Percentiles rank a stretch among this genome's conserved stretches.
These are phyloP conservation scores for Melitaea cinxia DNA, from an alignment of 1,140 invertebrate genomes.

Conservation along the genomic window DNA sequence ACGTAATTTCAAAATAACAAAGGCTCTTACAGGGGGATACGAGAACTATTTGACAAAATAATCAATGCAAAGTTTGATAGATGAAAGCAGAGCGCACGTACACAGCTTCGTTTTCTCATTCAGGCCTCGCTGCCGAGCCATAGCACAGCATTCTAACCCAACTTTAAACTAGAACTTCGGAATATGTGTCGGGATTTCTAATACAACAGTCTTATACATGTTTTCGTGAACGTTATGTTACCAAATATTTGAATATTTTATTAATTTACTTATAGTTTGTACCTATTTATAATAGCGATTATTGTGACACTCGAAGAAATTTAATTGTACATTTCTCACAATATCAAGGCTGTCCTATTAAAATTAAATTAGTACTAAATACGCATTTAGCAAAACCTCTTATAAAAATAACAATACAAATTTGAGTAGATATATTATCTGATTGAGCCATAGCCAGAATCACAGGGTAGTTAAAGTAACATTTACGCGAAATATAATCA, in stretches of 20 bases:
- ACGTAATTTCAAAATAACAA: not conserved
- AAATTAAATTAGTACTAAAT: too few relatives aligned
- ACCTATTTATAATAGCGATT: too few relatives aligned
- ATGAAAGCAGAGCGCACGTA: conserved; percentile 34
- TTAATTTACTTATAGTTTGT: too few relatives aligned
- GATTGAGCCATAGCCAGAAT: too few relatives aligned
- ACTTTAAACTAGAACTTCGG: conserved; percentile 23
- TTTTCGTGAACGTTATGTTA: not conserved
- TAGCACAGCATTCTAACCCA: conserved; percentile 17
- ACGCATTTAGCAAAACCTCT: too few relatives aligned
- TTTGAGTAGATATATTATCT: too few relatives aligned
- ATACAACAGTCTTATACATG: conserved; percentile 12
- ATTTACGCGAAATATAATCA: too few relatives aligned
- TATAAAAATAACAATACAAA: too few relatives aligned
- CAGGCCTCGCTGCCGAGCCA: conserved; percentile 19
- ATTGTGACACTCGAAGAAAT: too few relatives aligned
- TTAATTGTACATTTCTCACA: too few relatives aligned
- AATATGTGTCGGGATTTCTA: conserved; percentile 22
- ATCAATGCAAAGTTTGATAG: conserved; percentile 38
- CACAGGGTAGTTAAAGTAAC: too few relatives aligned
- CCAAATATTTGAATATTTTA: not conserved
- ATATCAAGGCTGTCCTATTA: too few relatives aligned
- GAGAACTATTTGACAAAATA: conserved; percentile 38
- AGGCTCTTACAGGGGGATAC: conserved; percentile 4
- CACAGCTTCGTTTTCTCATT: conserved; percentile 28